phyloP scores from a whole-genome alignment of 2,113 vertebrate species.

The Myotis davidii region DNA sequence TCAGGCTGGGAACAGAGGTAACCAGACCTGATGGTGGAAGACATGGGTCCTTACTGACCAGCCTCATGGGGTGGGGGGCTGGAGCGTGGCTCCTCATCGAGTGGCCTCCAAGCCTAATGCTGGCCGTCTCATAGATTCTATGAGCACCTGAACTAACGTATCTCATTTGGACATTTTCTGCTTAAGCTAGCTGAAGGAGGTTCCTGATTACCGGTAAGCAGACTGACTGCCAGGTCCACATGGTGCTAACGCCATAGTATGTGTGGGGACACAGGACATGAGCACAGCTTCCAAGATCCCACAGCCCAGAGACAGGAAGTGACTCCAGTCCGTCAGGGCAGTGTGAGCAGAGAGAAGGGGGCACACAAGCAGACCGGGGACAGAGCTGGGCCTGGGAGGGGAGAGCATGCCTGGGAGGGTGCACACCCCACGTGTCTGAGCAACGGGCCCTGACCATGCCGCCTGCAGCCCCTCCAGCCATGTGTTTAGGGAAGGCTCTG shows the following conservation, averaged over 20 bases:
- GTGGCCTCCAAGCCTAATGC: neutral
- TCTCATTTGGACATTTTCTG: neutral
- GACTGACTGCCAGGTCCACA: neutral
- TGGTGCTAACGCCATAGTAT: neutral
- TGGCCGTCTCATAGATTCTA: neutral
- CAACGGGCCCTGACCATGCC: neutral
- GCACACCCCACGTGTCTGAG: neutral
- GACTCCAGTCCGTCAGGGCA: rapidly evolving
- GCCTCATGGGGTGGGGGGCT: rapidly evolving
- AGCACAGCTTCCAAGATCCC: neutral
- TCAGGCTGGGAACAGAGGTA: neutral
- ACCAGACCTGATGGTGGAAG: neutral
- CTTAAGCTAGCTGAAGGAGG: neutral
- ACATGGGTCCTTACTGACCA: neutral
- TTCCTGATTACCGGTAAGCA: neutral
- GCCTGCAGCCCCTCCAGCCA: neutral
- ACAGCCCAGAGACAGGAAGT: neutral
- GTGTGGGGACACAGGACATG: neutral
- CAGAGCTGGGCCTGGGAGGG: neutral
- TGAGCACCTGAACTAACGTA: neutral
- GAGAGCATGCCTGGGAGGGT: neutral
- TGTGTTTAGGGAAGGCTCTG: rapidly evolving
- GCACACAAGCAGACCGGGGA: neutral
- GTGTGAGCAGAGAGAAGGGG: neutral
- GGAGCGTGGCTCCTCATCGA: neutral